Percentiles rank a stretch among this genome's conserved stretches.
Conservation (phyloP, 2,797 vertebrate species). For the Phaenicophaeus curvirostris region DNA sequence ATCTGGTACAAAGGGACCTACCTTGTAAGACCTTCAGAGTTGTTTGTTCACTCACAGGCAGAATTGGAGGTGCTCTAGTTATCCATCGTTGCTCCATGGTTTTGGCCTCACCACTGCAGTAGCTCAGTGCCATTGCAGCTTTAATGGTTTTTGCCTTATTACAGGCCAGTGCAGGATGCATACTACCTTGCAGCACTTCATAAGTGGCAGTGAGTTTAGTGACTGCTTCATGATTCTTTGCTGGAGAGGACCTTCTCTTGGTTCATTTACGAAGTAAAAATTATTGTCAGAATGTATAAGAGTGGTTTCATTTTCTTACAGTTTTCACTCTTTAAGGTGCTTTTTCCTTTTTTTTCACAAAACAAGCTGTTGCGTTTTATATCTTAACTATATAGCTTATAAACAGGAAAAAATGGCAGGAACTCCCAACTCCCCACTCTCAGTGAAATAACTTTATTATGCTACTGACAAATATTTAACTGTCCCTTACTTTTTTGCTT, state of each 20-base stretch:
- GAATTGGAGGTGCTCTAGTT: neutral
- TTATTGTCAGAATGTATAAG: neutral
- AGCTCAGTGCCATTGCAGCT: neutral
- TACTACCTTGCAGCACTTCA: neutral
- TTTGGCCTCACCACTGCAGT: neutral
- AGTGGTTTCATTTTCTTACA: neutral
- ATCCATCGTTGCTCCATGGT: neutral
- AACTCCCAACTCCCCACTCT: neutral
- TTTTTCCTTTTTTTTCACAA: neutral
- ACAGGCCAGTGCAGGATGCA: neutral
- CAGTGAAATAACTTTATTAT: neutral
- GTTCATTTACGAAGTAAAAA: neutral
- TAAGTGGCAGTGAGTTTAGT: neutral
- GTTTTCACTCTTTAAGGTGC: neutral
- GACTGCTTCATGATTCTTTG: neutral
- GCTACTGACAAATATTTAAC: neutral
- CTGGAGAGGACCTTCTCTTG: neutral
- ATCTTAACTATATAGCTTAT: neutral
- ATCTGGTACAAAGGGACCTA: neutral
- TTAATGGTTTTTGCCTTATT: neutral
- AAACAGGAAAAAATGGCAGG: neutral
- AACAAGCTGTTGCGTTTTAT: neutral
- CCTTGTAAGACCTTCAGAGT: neutral
- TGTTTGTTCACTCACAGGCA: neutral
- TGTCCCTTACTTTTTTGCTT: neutral